Conservation (phyloP, 2,797 vertebrate species). For the Sphenopsis melanotis region DNA sequence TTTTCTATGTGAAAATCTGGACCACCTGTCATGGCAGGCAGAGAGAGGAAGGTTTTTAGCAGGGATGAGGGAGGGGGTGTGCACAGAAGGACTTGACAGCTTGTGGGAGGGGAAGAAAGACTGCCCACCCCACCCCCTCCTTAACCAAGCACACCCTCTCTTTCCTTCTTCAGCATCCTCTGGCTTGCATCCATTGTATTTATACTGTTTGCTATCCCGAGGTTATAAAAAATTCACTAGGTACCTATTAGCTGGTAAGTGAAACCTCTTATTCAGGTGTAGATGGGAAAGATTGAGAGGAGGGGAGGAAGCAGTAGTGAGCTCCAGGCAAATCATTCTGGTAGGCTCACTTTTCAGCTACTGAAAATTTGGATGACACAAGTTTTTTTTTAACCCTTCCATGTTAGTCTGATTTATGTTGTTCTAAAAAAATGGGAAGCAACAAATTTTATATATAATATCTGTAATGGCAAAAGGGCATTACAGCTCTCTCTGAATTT, state of each 20-base stretch:
- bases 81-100: conserved; percentile 56
- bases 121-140: conserved; percentile 25
- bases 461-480: not conserved
- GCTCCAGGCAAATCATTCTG: not conserved
- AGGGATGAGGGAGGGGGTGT: conserved; percentile 13
- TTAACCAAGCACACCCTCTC: not conserved
- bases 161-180: not conserved
- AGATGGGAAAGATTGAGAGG: not conserved
- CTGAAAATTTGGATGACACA: not conserved
- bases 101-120: conserved; percentile 37
- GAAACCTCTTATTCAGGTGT: not conserved
- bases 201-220: not conserved
- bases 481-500: rapidly evolving
- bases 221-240: conserved; percentile 12
- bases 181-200: not conserved
- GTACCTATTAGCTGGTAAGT: not conserved
- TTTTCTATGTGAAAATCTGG: conserved; percentile 66
- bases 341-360: not conserved
- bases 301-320: not conserved
- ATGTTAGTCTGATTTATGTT: not conserved
- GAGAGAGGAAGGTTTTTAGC: conserved; percentile 45
- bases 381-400: not conserved
- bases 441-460: not conserved
- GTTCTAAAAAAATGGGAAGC: not conserved
- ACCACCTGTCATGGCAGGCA: conserved; percentile 67